Base-by-base conservation (phyloP, 2,888 invertebrate genomes). In the Cosmopolites sordidus region DNA sequence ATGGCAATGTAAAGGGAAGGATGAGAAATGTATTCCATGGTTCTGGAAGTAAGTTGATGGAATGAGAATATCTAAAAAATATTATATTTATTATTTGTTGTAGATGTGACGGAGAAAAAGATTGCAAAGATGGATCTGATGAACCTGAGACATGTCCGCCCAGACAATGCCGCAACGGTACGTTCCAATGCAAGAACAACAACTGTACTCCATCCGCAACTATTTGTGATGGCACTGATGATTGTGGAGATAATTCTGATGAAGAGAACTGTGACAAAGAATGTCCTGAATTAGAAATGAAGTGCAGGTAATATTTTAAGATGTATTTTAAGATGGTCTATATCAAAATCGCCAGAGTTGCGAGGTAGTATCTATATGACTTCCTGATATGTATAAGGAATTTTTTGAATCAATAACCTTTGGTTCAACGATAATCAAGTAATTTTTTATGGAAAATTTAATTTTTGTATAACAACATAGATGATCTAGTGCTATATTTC, bases 161-260 rank as follows among this genome's bases (percentile, higher is more conserved):
- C 9, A 78, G 95, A 8, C 86, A 87, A 59, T 96, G 96, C 69
- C 80, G 91, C 14, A 85, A 91, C 0, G 94, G 95, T 9, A 88
- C 91, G 30, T 97, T 93, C 86, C 96, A 97, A 67, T 97, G 96
- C 69, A 83, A 84, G 57, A 96, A 95, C 70, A 87, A 86, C 18
- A 93, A 92, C 72, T 97, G 96, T 69, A 93, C 93, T 1, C 90
- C 92, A 0, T 89, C 92, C 3, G 90, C 93, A 1, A 90, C 91
- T 0, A 90, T 96, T 61, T 97, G 96, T 68, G 95, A 96, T 70
- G 95, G 95, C 6, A 82, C 83, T 16, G 89, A 94, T 66, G 95
- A 96, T 70, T 96, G 96, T 66, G 92, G 92, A 0, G 95, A 96
- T 68, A 83, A 84, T 47, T 89, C 88, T 43, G 96, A 97, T 69